These are phyloP conservation scores for Harpagoxenus sublaevis DNA, from an alignment of 2,888 invertebrate genomes.

Conservation along the genomic window DNA sequence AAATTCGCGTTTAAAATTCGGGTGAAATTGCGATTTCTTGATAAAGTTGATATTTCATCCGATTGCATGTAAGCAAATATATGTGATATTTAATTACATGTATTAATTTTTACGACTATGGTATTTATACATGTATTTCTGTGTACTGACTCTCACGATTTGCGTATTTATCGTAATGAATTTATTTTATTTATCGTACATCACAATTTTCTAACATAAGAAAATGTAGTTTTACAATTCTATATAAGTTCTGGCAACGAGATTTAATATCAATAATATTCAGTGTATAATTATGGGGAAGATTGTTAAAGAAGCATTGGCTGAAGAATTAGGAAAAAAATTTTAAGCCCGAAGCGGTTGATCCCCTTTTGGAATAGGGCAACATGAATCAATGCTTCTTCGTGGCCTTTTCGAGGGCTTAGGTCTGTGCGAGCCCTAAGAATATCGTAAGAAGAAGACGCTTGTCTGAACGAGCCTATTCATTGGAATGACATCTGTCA, in stretches of 20 bases:
- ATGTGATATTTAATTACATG: background rate
- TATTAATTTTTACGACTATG: background rate
- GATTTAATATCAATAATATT: background rate
- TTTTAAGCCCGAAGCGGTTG: background rate
- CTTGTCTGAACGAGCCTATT: background rate
- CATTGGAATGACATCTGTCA: background rate
- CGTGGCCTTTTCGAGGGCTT: background rate
- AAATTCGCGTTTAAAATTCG: background rate
- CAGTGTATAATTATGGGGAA: background rate
- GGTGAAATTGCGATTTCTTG: background rate
- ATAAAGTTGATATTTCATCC: background rate
- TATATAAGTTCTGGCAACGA: background rate
- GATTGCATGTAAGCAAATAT: background rate
- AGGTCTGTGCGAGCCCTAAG: background rate
- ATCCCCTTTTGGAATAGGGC: conserved; percentile 25
- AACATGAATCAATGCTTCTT: conserved; percentile 18
- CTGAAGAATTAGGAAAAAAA: background rate
- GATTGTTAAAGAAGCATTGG: background rate
- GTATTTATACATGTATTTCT: background rate
- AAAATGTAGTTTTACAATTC: conserved; percentile 7
- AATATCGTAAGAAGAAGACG: background rate
- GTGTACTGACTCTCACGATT: too few species aligned
- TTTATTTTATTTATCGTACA: background rate
- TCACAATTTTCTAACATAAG: background rate
- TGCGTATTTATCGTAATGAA: background rate